A percentile compares a stretch with the other conserved stretches of the same genome.
Conservation (phyloP, 2,113 vertebrate species). For the Tautogolabrus adspersus region DNA sequence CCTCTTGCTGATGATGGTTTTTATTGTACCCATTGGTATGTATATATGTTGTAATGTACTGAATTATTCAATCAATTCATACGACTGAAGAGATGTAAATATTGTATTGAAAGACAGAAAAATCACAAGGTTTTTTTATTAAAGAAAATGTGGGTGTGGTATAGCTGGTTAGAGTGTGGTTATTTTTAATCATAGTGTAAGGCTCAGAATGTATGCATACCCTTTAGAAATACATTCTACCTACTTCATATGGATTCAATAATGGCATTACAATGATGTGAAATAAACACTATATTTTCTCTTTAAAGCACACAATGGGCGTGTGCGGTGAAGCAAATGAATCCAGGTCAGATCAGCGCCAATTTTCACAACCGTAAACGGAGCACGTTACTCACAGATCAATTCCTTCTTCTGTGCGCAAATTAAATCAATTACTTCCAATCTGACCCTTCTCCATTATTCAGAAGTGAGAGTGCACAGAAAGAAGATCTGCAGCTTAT, state of each 20-base stretch:
- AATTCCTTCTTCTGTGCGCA: constrained; percentile 39
- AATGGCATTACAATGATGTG: background rate
- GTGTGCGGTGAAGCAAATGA: constrained; percentile 48
- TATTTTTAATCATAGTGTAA: background rate
- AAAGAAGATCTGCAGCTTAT: constrained; percentile 22
- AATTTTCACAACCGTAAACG: constrained; percentile 53
- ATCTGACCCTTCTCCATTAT: constrained; percentile 48
- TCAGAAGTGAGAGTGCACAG: constrained; percentile 9
- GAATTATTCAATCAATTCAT: constrained; percentile 68
- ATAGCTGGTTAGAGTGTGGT: constrained; percentile 4
- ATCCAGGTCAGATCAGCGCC: constrained; percentile 49
- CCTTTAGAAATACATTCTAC: background rate
- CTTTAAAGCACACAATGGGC: constrained; percentile 15
- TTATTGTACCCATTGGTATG: constrained; percentile 68
- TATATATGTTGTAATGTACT: constrained; percentile 79
- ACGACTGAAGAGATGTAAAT: constrained; percentile 77
- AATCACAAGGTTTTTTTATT: constrained; percentile 64
- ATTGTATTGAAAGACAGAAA: constrained; percentile 68
- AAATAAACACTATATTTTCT: constrained; percentile 27
- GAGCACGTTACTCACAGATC: constrained; percentile 66
- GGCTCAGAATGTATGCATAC: background rate
- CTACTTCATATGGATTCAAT: background rate
- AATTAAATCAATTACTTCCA: constrained; percentile 67
- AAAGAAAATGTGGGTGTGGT: constrained; percentile 59
- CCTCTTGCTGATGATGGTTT: constrained; percentile 52